Conservation (phyloP, 2,113 vertebrate genomes). For the Corythornis vintsioides region DNA sequence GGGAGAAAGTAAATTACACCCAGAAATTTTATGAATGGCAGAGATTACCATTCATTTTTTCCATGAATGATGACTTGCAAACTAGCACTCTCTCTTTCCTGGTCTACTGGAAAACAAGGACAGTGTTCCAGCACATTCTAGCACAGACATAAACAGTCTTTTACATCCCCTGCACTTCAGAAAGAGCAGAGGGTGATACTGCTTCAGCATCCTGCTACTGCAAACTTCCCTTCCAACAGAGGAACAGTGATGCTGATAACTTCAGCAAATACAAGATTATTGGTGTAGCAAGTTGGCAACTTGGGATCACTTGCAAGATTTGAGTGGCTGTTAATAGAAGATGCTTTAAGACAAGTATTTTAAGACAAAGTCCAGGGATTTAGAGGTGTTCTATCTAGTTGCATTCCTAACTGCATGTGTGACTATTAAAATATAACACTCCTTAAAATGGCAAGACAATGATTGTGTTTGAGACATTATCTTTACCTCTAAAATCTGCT, state of each 20-base stretch:
- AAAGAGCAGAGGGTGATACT: not conserved
- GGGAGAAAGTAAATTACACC: not conserved
- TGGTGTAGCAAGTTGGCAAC: not conserved
- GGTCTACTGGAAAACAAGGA: not conserved
- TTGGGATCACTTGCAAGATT: not conserved
- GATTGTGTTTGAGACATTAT: not conserved
- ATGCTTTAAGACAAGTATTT: not conserved
- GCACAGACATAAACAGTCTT: not conserved
- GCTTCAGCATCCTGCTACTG: not conserved
- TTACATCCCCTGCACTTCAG: not conserved
- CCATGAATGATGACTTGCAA: not conserved
- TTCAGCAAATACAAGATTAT: not conserved
- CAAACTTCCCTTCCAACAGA: not conserved
- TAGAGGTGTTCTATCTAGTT: not conserved
- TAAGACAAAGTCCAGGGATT: conserved; percentile 31
- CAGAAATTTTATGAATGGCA: not conserved
- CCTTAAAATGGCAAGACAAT: not conserved
- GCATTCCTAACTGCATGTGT: not conserved
- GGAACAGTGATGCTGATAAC: not conserved
- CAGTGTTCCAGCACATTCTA: not conserved
- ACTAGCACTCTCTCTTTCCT: not conserved
- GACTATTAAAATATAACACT: not conserved
- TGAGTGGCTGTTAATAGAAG: not conserved
- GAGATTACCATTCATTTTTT: not conserved
- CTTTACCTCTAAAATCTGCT: conserved; percentile 95